These are phyloP conservation scores for Sclerurus mexicanus DNA, from an alignment of 2,113 vertebrate species.

Conservation along the genomic window DNA sequence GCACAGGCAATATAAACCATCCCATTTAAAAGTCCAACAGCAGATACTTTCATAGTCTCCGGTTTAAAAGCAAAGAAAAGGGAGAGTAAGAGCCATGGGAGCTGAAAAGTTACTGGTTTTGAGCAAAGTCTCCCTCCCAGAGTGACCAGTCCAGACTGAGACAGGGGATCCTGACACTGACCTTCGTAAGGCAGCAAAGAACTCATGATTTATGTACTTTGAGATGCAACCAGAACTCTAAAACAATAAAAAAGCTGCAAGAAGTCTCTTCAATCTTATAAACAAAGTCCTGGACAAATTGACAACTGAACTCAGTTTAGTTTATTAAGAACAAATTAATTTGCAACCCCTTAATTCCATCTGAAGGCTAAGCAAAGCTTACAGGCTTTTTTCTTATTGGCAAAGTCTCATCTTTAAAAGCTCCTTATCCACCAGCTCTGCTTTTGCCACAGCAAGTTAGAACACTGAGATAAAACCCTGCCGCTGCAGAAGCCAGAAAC, in stretches of 20 bases:
- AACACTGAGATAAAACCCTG: not conserved
- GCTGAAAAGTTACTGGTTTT: not conserved
- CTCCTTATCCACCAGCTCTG: not conserved
- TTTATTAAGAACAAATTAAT: not conserved
- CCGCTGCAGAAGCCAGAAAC: not conserved
- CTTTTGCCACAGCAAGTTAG: not conserved
- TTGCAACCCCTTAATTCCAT: not conserved
- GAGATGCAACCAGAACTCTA: not conserved
- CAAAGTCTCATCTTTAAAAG: not conserved
- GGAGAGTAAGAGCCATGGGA: fast-evolving
- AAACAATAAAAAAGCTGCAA: not conserved
- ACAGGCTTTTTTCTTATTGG: not conserved
- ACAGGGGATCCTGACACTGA: not conserved
- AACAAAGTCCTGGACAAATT: not conserved
- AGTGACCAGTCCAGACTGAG: not conserved
- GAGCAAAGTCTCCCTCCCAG: not conserved
- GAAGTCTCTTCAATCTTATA: not conserved
- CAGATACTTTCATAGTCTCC: fast-evolving
- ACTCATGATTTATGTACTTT: not conserved
- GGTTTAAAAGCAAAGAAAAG: not conserved
- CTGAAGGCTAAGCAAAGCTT: not conserved
- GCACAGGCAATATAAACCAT: fast-evolving
- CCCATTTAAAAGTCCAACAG: fast-evolving
- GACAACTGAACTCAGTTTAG: not conserved
- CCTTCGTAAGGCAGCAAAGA: not conserved